These are phyloP conservation scores for Nephrotoma appendiculata DNA, from an alignment of 2,888 invertebrate species.

Conservation along the genomic window DNA sequence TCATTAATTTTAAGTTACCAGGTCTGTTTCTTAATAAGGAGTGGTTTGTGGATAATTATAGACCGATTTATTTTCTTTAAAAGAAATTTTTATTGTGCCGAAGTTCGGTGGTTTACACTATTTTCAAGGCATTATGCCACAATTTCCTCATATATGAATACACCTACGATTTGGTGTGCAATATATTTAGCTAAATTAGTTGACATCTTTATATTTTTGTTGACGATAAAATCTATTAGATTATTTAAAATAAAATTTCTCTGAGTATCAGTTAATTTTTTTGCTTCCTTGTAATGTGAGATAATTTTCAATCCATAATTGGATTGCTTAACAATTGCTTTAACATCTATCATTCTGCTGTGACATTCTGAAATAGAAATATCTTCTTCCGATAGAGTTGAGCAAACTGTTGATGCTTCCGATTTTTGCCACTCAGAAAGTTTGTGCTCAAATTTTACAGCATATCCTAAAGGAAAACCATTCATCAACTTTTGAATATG, in stretches of 20 bases:
- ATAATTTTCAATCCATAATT: background rate
- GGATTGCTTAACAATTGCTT: background rate
- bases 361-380: background rate
- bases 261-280: background rate
- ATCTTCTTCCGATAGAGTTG: no score
- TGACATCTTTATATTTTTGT: no score
- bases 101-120: no score
- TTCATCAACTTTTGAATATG: background rate
- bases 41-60: no score
- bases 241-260: background rate
- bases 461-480: background rate
- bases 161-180: background rate
- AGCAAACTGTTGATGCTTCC: background rate
- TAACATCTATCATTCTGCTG: background rate
- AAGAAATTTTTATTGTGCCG: no score
- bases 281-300: background rate
- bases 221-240: background rate
- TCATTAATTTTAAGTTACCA: no score
- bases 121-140: no score
- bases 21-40: no score
- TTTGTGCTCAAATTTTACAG: background rate
- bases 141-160: background rate
- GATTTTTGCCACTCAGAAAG: background rate
- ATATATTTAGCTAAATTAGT: background rate
- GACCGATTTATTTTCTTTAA: no score